phyloP scores from a whole-genome alignment of 2,113 vertebrate genomes.

The Paradoxurus hermaphroditus region DNA sequence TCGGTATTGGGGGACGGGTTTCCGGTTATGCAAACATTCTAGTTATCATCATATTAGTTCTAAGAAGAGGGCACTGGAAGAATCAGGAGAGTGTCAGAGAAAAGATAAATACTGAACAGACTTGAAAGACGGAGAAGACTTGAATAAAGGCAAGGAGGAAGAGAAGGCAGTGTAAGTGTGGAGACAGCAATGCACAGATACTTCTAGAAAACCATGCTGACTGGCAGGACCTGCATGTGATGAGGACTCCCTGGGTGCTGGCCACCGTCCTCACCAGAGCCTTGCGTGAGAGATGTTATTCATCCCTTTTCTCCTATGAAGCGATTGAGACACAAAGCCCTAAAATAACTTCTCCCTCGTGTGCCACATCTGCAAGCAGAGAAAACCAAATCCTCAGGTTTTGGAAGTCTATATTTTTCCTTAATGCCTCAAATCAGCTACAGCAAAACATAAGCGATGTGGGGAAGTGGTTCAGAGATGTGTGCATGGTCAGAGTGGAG shows the following conservation, averaged over 20 bases:
- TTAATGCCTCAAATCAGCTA: neutral
- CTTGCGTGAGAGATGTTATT: neutral
- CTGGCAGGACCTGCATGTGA: fast-evolving
- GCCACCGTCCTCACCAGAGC: neutral
- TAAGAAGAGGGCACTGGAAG: neutral
- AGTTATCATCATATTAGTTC: neutral
- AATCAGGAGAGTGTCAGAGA: neutral
- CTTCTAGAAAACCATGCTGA: neutral
- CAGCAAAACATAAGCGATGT: neutral
- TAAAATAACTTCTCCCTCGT: neutral
- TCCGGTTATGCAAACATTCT: neutral
- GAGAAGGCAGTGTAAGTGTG: neutral
- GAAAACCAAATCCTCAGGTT: neutral
- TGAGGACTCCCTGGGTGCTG: neutral
- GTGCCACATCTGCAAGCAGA: neutral
- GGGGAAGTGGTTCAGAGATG: neutral
- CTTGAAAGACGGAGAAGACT: neutral
- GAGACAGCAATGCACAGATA: neutral
- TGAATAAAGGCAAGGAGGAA: neutral
- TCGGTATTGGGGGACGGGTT: neutral
- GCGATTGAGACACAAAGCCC: neutral
- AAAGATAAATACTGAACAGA: neutral
- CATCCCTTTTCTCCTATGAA: neutral
- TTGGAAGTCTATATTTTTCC: neutral
- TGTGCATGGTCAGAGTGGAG: neutral